These are phyloP conservation scores for Mola mola DNA, from an alignment of 2,113 vertebrate species.

Conservation along the genomic window DNA sequence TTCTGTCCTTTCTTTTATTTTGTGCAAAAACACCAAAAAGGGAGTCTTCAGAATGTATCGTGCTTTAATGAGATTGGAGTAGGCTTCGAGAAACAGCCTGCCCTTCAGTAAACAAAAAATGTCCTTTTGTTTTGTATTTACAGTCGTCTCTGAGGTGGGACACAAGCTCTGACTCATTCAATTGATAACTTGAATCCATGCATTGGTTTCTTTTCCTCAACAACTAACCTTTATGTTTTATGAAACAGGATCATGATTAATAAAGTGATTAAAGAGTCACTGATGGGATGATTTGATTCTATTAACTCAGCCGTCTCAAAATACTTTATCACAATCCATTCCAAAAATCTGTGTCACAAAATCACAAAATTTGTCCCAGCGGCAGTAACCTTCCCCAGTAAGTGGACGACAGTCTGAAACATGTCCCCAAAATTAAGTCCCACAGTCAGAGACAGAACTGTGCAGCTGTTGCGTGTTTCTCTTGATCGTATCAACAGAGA, in stretches of 20 bases:
- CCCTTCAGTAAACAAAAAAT: too few relatives aligned
- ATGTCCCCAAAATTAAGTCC: too few relatives aligned
- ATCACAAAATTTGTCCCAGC: too few relatives aligned
- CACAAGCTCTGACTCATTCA: neutral
- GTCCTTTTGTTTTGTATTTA: neutral
- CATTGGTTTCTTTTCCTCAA: neutral
- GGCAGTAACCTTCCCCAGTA: too few relatives aligned
- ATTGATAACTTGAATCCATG: conserved; percentile 2
- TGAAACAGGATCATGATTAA: neutral
- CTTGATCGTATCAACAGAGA: conserved; percentile 62
- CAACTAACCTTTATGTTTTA: neutral
- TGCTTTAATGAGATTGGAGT: too few relatives aligned
- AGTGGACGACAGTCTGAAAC: too few relatives aligned
- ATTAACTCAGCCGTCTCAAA: neutral
- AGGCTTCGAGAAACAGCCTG: too few relatives aligned
- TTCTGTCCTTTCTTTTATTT: too few relatives aligned
- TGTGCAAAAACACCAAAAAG: too few relatives aligned
- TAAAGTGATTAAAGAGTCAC: conserved; percentile 4
- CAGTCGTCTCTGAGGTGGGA: neutral
- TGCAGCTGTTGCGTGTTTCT: conserved; percentile 49
- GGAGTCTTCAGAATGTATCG: too few relatives aligned
- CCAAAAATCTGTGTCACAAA: too few relatives aligned
- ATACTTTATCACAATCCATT: conserved; percentile 13
- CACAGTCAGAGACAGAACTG: conserved; percentile 27
- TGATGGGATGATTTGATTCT: conserved; percentile 6